Base-by-base conservation (phyloP, 2,888 invertebrate genomes). In the Rhagonycha lutea region DNA sequence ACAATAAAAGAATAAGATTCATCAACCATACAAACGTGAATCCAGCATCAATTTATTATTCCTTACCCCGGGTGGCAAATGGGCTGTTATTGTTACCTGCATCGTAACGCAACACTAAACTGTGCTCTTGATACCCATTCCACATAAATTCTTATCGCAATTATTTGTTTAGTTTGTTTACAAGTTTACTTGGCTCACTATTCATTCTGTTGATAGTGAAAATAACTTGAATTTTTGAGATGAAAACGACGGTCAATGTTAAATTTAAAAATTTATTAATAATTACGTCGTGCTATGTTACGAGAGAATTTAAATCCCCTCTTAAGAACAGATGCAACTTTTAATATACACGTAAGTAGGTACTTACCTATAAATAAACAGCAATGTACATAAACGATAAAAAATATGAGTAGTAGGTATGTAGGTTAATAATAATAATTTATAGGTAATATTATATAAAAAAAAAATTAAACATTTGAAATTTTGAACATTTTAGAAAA, bases 1-100 rank as follows among this genome's bases (percentile, higher is more conserved):
- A 73, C 73, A 73, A 61, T 62, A 73, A 68, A 68, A 62, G 68
- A 73, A 62, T 26, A 68, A 61, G 68, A 65, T 65, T 65, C 26
- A 65, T 65, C 63, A 65, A 65, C 63, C 63, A 26, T 65, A 65
- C 47, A 47, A 47, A 26, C 63, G 24, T 8, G 63, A n/a, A 24
- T 24, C 23, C 24, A 24, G 26, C 61, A 61, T 18, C 61, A 11
- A 14, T 61, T 18, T 61, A 61, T 61, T 61, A 61, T 61, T 61
- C n/a, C 14, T 61, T 61, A 61, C 61, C 14, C 14, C 63, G 26
- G 63, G 63, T n/a, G 63, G 23, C 23, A 47, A 47, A 47, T n/a
- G 47, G 63, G n/a, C 24, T 65, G 18, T 65, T 61, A 61, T 26
- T 47, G 47, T 47, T 47, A 65, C 63, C 63, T 65, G 63, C 12